These are phyloP conservation scores for Ahaetulla prasina DNA, from an alignment of 2,113 vertebrate species.

Conservation along the genomic window DNA sequence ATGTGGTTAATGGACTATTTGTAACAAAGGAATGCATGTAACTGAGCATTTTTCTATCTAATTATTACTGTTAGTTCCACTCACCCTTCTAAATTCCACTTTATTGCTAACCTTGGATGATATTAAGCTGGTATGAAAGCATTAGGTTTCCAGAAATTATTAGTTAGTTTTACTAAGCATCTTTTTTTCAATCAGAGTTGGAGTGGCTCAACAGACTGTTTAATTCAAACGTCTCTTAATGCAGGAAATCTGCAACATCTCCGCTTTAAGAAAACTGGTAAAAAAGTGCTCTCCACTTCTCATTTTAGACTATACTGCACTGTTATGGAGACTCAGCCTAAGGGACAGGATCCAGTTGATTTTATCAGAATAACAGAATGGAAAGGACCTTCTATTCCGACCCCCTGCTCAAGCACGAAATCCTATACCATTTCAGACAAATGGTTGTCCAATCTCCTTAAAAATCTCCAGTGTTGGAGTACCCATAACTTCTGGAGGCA, in stretches of 20 bases:
- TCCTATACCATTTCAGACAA: no score
- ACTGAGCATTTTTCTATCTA: not conserved
- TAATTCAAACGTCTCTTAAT: not conserved
- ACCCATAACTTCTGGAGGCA: no score
- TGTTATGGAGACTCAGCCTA: not conserved
- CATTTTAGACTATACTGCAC: not conserved
- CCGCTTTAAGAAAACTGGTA: not conserved
- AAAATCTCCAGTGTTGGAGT: no score
- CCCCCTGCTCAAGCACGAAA: no score
- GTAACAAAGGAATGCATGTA: not conserved
- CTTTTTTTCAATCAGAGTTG: not conserved
- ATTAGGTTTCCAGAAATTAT: not conserved
- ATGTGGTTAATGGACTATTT: not conserved
- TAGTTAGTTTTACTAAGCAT: not conserved
- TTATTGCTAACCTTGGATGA: not conserved
- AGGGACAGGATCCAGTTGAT: not conserved
- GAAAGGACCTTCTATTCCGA: no score
- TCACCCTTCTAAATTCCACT: not conserved
- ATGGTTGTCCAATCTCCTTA: no score
- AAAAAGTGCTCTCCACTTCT: not conserved
- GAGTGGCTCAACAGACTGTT: not conserved
- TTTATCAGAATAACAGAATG: no score
- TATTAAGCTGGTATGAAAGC: not conserved
- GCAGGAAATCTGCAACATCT: not conserved
- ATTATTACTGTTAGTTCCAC: not conserved